These are phyloP conservation scores for Puffinus mauretanicus DNA, from an alignment of 2,113 vertebrate species.

Conservation along the genomic window DNA sequence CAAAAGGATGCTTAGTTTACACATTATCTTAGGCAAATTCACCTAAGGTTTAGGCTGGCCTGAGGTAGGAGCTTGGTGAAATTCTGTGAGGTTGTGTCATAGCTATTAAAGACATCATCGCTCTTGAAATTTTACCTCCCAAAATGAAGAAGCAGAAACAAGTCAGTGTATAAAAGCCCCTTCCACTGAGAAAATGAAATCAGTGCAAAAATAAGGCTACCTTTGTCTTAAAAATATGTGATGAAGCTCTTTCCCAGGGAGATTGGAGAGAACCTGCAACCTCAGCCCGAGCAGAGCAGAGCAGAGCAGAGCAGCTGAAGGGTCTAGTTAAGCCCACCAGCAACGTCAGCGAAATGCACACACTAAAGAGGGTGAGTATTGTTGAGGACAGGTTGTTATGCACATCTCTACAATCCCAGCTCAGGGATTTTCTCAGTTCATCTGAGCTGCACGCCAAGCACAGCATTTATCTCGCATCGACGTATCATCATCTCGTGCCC, in stretches of 20 bases:
- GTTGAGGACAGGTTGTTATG: not conserved
- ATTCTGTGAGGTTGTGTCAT: not conserved
- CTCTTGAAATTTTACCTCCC: not conserved
- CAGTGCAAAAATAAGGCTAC: not conserved
- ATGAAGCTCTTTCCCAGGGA: not conserved
- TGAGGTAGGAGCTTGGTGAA: not conserved
- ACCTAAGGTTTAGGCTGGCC: not conserved
- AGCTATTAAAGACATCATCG: not conserved
- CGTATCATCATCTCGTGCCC: no score
- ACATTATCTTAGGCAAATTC: not conserved
- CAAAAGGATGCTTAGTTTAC: constrained; percentile 1
- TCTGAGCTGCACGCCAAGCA: not conserved
- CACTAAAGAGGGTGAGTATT: not conserved
- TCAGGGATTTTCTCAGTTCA: not conserved
- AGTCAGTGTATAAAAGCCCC: rapidly evolving
- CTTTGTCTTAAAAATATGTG: not conserved
- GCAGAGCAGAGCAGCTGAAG: not conserved
- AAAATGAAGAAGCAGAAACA: not conserved
- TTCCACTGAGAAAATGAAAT: not conserved
- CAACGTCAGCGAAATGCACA: not conserved
- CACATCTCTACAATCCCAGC: not conserved
- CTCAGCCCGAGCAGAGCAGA: not conserved
- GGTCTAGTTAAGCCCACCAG: not conserved
- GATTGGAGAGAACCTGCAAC: not conserved
- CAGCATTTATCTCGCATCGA: no score